These are phyloP conservation scores for Steinernema hermaphroditum DNA, from an alignment of 2,888 invertebrate species.

Conservation along the genomic window DNA sequence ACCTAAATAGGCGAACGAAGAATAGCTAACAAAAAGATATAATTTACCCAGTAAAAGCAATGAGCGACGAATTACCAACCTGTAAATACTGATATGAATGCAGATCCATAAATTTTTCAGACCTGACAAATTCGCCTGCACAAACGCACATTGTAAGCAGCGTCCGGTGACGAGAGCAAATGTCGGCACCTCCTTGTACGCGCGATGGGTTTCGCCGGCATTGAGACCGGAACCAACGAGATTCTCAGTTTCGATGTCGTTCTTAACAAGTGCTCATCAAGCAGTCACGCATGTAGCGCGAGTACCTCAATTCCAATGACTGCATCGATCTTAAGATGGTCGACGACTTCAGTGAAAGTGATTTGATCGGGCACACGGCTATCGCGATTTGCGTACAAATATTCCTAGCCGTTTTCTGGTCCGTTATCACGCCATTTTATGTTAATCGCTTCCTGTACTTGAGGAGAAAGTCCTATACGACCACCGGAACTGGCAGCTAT, in stretches of 20 bases:
- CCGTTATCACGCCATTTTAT: slow-evolving; percentile 89
- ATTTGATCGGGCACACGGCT: slow-evolving; percentile 73
- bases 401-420: slow-evolving; percentile 89
- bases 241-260: slow-evolving; percentile 86
- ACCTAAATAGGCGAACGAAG: no score
- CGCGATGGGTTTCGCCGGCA: slow-evolving; percentile 94
- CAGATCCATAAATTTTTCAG: neutral
- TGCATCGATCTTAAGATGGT: no score
- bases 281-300: no score
- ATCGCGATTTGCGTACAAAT: slow-evolving; percentile 89
- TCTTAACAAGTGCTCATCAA: no score
- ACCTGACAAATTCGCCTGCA: slow-evolving; percentile 80
- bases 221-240: slow-evolving; percentile 76
- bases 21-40: no score
- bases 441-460: slow-evolving; percentile 85
- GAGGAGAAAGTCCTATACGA: slow-evolving; percentile 93
- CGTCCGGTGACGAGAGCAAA: slow-evolving; percentile 93
- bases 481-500: slow-evolving; percentile 96
- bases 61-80: slow-evolving; percentile 95
- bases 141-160: slow-evolving; percentile 89
- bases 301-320: no score
- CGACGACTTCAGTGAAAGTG: slow-evolving; percentile 48
- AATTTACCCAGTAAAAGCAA: no score
- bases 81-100: neutral
- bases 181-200: no score